Conservation (phyloP, 92 coral and sea anemone genomes). For the Phenganax marumi region DNA sequence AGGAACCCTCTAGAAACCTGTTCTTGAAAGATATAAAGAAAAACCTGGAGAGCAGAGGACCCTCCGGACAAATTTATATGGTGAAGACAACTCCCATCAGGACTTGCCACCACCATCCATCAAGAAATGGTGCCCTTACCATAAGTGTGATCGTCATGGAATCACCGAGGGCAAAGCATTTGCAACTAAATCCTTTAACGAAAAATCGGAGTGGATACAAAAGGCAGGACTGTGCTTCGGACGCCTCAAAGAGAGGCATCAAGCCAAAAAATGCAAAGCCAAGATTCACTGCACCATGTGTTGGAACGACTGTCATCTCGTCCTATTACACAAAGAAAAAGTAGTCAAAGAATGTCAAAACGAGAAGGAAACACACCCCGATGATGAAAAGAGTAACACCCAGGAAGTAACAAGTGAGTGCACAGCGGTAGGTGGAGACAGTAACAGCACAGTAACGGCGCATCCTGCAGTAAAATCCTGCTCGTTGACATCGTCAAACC, state of each 20-base stretch:
- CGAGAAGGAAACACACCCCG: not conserved
- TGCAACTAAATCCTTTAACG: conserved; percentile 42
- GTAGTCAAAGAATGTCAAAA: not conserved
- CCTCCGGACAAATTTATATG: conserved; percentile 9
- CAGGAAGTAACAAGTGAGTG: not conserved
- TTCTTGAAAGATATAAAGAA: conserved; percentile 6
- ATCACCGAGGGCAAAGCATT: conserved; percentile 59
- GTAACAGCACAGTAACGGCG: conserved; percentile 51
- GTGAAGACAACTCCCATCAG: not conserved
- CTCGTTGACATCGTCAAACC: conserved; percentile 49
- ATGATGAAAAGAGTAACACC: not conserved
- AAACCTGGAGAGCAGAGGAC: not conserved
- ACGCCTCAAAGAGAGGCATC: conserved; percentile 19
- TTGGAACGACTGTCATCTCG: conserved; percentile 22
- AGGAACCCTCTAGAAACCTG: conserved; percentile 17
- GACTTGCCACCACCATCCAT: not conserved
- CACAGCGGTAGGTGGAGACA: conserved; percentile 13
- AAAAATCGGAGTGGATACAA: conserved; percentile 55
- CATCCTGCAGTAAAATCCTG: conserved; percentile 56
- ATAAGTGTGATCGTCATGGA: conserved; percentile 44
- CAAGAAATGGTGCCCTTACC: conserved; percentile 42
- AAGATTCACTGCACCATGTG: not conserved
- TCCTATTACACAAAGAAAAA: not conserved
- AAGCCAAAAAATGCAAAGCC: not conserved
- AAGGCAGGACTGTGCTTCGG: conserved; percentile 51